Conservation (phyloP, 92 coral and sea anemone genomes). For the Paramuricea clavata region DNA sequence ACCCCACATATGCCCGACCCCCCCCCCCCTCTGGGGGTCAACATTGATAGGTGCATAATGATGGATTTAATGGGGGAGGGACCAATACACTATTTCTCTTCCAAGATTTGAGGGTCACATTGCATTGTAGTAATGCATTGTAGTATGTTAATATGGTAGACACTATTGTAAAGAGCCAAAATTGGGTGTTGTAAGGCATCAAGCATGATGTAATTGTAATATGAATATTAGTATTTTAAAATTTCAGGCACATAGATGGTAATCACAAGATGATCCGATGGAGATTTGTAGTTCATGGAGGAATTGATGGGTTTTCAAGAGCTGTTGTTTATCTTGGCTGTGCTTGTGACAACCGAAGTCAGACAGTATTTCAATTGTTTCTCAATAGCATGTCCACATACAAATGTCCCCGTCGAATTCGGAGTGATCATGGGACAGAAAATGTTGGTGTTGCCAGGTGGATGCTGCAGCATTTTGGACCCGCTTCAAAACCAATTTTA, state of each 20-base stretch:
- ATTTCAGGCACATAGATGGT: slow-evolving; percentile 56
- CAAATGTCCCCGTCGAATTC: slow-evolving; percentile 58
- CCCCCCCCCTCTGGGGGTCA: too few relatives aligned
- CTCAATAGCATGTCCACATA: slow-evolving; percentile 44
- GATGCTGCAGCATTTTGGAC: slow-evolving; percentile 53
- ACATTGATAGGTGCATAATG: too few relatives aligned
- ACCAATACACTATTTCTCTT: too few relatives aligned
- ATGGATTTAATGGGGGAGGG: too few relatives aligned
- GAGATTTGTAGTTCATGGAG: slow-evolving; percentile 48
- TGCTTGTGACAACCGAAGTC: slow-evolving; percentile 43
- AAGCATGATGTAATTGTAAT: background rate
- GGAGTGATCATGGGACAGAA: slow-evolving; percentile 62
- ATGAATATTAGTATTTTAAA: background rate
- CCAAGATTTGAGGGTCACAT: too few relatives aligned
- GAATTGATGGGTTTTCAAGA: slow-evolving; percentile 54
- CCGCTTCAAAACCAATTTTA: slow-evolving; percentile 46
- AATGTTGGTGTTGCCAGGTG: slow-evolving; percentile 59
- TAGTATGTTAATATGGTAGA: too few relatives aligned
- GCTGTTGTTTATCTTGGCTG: slow-evolving; percentile 53
- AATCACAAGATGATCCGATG: slow-evolving; percentile 49
- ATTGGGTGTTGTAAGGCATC: background rate
- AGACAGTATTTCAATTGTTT: slow-evolving; percentile 53
- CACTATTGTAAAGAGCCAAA: background rate
- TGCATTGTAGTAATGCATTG: too few relatives aligned
- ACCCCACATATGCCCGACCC: too few relatives aligned